A percentile compares a stretch with the other conserved stretches of the same genome.
These are phyloP conservation scores for Pholis gunnellus DNA, from an alignment of 2,113 vertebrate species.

Conservation along the genomic window DNA sequence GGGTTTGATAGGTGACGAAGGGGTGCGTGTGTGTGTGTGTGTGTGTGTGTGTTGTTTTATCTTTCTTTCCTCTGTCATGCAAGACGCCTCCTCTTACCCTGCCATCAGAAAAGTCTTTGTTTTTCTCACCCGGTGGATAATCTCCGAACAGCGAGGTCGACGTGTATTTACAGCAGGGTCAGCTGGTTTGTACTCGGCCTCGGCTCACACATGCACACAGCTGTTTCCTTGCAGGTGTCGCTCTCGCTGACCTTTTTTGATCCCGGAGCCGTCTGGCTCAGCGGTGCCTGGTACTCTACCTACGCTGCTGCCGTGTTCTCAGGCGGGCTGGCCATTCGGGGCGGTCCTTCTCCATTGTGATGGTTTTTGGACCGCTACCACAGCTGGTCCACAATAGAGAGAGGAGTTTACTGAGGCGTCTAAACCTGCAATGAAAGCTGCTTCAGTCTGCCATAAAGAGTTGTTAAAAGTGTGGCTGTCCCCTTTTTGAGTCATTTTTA, in stretches of 20 bases:
- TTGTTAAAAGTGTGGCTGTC: not conserved
- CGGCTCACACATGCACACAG: constrained; percentile 28
- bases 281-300: constrained; percentile 51
- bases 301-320: not conserved
- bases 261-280: constrained; percentile 16
- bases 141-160: constrained; percentile 4
- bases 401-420: not conserved
- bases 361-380: not conserved
- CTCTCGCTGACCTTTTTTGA: constrained; percentile 49
- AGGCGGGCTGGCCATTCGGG: not conserved
- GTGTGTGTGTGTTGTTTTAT: too few species aligned
- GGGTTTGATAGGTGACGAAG: not conserved
- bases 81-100: constrained; percentile 2
- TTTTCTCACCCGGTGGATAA: not conserved
- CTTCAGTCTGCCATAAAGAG: not conserved
- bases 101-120: not conserved
- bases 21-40: too few species aligned
- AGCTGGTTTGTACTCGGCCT: constrained; percentile 25
- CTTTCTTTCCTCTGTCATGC: not conserved
- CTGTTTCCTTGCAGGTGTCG: constrained; percentile 54
- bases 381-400: not conserved
- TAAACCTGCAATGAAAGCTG: not conserved
- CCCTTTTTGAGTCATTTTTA: too few species aligned
- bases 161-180: constrained; percentile 18
- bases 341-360: not conserved